Evolutionary conservation across 2,797 vertebrate genomes (phyloP).

Genomic region (Siniperca obscura): DNA sequence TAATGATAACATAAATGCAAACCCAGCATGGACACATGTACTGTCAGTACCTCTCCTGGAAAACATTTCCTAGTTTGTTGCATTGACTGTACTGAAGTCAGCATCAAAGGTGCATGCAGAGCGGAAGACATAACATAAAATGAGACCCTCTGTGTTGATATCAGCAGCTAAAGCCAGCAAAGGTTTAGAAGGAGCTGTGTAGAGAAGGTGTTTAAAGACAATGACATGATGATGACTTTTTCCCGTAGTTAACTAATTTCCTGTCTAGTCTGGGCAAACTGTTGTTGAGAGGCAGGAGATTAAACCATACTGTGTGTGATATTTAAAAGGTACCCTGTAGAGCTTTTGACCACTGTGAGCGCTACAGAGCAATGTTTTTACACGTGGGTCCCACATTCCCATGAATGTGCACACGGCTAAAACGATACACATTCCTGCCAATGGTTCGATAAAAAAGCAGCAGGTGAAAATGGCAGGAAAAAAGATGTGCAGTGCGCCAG

Average conservation of each 20-base stretch:
- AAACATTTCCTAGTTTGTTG: slow-evolving; percentile 24
- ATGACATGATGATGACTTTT: not conserved
- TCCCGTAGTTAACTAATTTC: not conserved
- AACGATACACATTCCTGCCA: not conserved
- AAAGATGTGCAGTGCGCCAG: too few relatives aligned
- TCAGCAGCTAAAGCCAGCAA: not conserved
- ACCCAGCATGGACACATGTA: not conserved
- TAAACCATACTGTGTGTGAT: not conserved
- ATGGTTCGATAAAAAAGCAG: too few relatives aligned
- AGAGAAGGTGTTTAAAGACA: not conserved
- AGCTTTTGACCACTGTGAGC: too few relatives aligned
- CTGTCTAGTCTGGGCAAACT: not conserved
- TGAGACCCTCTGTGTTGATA: not conserved
- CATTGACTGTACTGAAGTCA: not conserved
- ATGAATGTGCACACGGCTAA: too few relatives aligned
- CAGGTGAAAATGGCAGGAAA: too few relatives aligned
- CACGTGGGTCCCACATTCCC: not conserved
- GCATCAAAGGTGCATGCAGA: not conserved
- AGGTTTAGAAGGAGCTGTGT: not conserved
- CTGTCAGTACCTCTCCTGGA: slow-evolving; percentile 22
- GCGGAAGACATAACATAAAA: not conserved
- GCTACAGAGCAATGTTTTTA: not conserved
- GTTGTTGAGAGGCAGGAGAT: not conserved
- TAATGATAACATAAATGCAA: slow-evolving; percentile 47
- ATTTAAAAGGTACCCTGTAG: not conserved